Evolutionary conservation across 2,113 vertebrate species (phyloP), one percentile per base, ranked within the genome.

Genomic region (Indicator indicator): DNA sequence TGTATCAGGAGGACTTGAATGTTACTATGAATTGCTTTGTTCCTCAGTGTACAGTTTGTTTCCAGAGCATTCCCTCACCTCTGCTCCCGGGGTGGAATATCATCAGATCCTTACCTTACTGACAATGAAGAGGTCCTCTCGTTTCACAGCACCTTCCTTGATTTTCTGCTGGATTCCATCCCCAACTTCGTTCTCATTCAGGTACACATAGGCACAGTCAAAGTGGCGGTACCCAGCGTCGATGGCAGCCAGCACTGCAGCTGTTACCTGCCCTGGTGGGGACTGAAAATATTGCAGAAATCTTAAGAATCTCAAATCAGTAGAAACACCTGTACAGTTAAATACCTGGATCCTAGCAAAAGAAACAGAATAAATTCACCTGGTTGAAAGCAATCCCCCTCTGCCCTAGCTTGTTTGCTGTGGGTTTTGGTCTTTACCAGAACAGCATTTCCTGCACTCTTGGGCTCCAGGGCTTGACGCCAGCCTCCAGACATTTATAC

Each of bases 71-170:
- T 28, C 12, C 30, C 27, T 10, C 2, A 9, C 16, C 19, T 6
- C 11, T 36, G 19, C 46, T 58, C 9, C 9, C n/a, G 14, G n/a
- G 27, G 32, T 15, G 16, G 33, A 85, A n/a, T 32, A 23, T 18
- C 8, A 13, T 15, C 46, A 44, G 20, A 52, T 33, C 38, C 33
- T 58, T 83, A 98, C 98, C 98, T 99, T 99, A 90, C 98, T 99
- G 96, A 99, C 98, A 0, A 99, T 62, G 50, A 99, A 99, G 16
- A 99, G 97, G 3, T 99, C 98, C 30, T 99, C 98, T 44, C 98
- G 96, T 59, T 98, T 98, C 63, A 98, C 98, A 46, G 90, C 84
- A 0, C 98, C 97, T 68, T 97, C 95, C 71, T 98, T 96, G 68
- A 99, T 98, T 97, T 98, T 98, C 60, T 98, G 88, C 16, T 96